Evolutionary conservation across 2,888 invertebrate species (phyloP).

Genomic region (Ochropleura plecta): DNA sequence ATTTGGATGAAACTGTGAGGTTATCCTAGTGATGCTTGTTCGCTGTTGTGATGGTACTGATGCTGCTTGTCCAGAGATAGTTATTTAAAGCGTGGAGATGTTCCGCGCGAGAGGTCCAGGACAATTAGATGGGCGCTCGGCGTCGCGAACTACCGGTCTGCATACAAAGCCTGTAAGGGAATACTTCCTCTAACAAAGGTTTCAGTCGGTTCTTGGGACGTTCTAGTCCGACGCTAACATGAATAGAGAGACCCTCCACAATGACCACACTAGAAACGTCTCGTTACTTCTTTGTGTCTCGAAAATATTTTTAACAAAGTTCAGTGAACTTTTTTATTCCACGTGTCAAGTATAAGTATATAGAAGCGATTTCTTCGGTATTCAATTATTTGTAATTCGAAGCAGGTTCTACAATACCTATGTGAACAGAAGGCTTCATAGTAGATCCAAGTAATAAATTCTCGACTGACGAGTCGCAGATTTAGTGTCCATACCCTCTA

Average conservation of each 20-base stretch:
- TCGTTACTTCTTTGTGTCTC: conserved; percentile 7
- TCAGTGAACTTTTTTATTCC: neutral
- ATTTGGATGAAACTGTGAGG: conserved; percentile 10
- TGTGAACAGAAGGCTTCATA: conserved; percentile 20
- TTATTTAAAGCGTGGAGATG: conserved; percentile 84
- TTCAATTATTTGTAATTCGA: conserved; percentile 8
- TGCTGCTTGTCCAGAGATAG: conserved; percentile 77
- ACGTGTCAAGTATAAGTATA: conserved; percentile 7
- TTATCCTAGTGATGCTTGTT: conserved; percentile 63
- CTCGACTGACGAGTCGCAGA: conserved; percentile 43
- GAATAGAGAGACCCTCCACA: conserved; percentile 71
- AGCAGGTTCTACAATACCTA: neutral
- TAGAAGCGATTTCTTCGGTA: neutral
- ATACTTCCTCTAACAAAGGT: conserved; percentile 89
- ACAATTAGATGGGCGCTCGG: conserved; percentile 86
- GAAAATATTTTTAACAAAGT: conserved; percentile 18
- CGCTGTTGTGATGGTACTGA: conserved; percentile 77
- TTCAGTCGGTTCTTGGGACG: conserved; percentile 80
- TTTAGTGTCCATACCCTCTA: conserved; percentile 35
- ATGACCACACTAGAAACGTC: conserved; percentile 54
- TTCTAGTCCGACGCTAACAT: conserved; percentile 73
- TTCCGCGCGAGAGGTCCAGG: conserved; percentile 82
- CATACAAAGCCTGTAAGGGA: conserved; percentile 87
- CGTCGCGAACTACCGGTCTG: conserved; percentile 77
- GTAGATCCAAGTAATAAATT: conserved; percentile 44